Percentiles rank a stretch among this genome's conserved stretches.
Evolutionary conservation across 2,113 vertebrate genomes (phyloP).

Genomic region (Ammodytes dubius): DNA sequence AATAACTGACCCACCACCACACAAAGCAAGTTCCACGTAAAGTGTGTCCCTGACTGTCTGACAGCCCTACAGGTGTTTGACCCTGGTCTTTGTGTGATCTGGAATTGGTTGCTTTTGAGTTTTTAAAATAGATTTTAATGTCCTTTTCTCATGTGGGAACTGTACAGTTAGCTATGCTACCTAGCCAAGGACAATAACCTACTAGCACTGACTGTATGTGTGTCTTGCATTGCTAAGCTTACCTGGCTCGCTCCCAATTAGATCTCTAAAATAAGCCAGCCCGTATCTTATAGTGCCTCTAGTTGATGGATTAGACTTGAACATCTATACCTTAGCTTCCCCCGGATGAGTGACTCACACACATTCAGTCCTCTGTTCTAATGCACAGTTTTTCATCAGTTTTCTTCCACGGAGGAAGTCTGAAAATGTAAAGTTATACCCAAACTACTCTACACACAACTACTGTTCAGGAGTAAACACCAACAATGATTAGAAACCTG

Average conservation of each 20-base stretch:
- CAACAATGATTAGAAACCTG: no score
- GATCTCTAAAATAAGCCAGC: no score
- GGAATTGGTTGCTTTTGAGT: not conserved
- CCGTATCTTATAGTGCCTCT: no score
- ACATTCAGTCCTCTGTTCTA: not conserved
- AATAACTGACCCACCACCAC: not conserved
- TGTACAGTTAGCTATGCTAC: not conserved
- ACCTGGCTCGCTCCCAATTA: no score
- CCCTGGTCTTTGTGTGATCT: not conserved
- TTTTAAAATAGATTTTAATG: not conserved
- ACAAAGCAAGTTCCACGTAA: not conserved
- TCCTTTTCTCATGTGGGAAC: not conserved
- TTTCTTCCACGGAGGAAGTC: not conserved
- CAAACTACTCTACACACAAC: not conserved
- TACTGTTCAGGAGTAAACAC: not conserved
- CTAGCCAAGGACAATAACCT: not conserved
- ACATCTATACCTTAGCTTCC: not conserved
- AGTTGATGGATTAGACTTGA: no score
- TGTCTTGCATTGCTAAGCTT: not conserved
- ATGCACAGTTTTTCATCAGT: not conserved
- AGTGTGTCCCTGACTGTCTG: not conserved
- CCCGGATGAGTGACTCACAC: not conserved
- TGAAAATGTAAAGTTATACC: no score
- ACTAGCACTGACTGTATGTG: not conserved
- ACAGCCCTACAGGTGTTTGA: not conserved